A percentile compares a stretch with the other conserved stretches of the same genome.
These are phyloP conservation scores for Priocnemis perturbator DNA, from an alignment of 2,888 invertebrate species.

Conservation along the genomic window DNA sequence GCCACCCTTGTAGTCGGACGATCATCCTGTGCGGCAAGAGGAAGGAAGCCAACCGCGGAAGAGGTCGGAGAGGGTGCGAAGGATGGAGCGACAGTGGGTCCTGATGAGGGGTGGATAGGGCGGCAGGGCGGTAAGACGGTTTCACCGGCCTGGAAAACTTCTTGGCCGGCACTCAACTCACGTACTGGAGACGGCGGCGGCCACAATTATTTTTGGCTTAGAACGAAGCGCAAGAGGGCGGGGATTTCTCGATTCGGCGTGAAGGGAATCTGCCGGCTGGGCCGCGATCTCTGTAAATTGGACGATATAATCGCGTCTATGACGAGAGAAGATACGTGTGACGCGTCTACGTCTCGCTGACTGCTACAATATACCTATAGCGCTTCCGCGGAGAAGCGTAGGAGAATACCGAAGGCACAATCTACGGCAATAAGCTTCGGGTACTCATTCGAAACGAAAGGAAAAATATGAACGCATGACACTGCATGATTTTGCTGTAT, in stretches of 20 bases:
- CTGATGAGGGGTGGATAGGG: background rate
- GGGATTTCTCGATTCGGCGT: constrained; percentile 48
- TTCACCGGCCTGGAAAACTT: constrained; percentile 45
- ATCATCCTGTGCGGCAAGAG: background rate
- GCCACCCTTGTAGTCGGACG: background rate
- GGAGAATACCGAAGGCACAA: too few relatives aligned
- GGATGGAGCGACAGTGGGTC: background rate
- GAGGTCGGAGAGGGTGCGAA: constrained; percentile 1
- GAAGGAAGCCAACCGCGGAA: background rate
- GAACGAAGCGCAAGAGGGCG: constrained; percentile 43
- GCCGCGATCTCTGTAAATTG: too few relatives aligned
- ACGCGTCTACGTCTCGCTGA: too few relatives aligned
- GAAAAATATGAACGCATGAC: too few relatives aligned
- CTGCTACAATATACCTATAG: too few relatives aligned
- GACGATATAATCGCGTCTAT: too few relatives aligned
- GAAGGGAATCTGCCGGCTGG: too few relatives aligned
- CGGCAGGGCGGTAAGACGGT: constrained; percentile 10
- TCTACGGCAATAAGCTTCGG: too few relatives aligned
- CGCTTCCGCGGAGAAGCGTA: too few relatives aligned
- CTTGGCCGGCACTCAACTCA: constrained; percentile 65
- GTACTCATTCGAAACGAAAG: too few relatives aligned
- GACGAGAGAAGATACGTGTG: too few relatives aligned
- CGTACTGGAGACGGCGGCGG: constrained; percentile 47
- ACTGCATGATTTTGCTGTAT: too few relatives aligned
- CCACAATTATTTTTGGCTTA: constrained; percentile 69